These are phyloP conservation scores for Coilia nasus DNA, from an alignment of 2,797 vertebrate genomes.

Conservation along the genomic window DNA sequence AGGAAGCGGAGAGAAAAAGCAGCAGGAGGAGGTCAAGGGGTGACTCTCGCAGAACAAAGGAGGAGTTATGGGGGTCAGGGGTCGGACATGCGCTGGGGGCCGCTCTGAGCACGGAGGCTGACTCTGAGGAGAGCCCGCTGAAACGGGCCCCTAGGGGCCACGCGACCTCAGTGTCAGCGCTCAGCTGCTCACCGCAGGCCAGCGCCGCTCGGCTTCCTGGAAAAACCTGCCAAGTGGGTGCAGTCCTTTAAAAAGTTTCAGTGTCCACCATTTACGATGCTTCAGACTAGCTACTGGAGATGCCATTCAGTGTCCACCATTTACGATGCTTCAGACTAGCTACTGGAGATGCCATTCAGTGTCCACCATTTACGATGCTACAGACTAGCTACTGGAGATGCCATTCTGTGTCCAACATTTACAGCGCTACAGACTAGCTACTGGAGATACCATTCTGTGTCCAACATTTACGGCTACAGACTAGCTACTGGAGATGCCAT, in stretches of 20 bases:
- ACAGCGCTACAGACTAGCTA: no score
- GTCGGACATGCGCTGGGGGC: slow-evolving; percentile 61
- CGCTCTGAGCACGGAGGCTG: slow-evolving; percentile 1
- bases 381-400: no score
- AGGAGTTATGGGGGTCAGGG: slow-evolving; percentile 69
- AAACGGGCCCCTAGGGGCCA: neutral
- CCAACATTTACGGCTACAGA: no score
- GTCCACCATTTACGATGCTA: no score
- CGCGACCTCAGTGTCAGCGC: neutral
- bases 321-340: no score
- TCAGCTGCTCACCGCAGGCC: neutral
- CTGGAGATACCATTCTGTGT: no score
- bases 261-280: neutral
- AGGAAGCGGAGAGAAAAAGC: slow-evolving; percentile 42
- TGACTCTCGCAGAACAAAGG: slow-evolving; percentile 66
- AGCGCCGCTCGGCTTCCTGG: neutral
- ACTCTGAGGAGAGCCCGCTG: neutral
- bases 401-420: no score
- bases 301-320: no score
- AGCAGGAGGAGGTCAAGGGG: slow-evolving; percentile 57
- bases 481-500: neutral
- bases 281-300: neutral
- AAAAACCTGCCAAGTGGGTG: slow-evolving; percentile 18
- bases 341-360: no score
- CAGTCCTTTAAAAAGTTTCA: slow-evolving; percentile 1